phyloP scores from a whole-genome alignment of 92 coral and sea anemone genomes.

The Epizoanthus scotinus region DNA sequence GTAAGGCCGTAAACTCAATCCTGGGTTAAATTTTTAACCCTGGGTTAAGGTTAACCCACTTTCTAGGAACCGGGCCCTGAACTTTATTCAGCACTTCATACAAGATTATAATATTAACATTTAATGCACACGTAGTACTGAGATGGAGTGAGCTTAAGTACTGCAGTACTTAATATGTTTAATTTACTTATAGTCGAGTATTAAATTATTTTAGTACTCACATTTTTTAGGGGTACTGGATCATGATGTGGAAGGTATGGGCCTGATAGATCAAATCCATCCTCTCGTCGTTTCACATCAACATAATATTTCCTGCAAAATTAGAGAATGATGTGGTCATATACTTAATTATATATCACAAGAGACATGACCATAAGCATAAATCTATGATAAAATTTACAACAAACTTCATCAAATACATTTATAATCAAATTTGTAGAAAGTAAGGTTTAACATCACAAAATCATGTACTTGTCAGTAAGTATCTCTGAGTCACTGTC shows the following conservation, averaged over 20 bases:
- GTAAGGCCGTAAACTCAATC: too few species aligned
- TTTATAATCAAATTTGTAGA: neutral
- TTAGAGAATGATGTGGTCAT: slow-evolving; percentile 4
- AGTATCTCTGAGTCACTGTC: slow-evolving; percentile 66
- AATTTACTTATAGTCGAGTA: neutral
- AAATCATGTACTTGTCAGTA: slow-evolving; percentile 31
- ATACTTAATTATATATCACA: too few species aligned
- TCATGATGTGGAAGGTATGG: slow-evolving; percentile 86
- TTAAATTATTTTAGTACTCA: slow-evolving; percentile 44
- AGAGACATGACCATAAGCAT: neutral
- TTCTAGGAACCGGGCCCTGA: too few species aligned
- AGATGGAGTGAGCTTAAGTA: too few species aligned
- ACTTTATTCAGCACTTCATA: too few species aligned
- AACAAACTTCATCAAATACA: too few species aligned
- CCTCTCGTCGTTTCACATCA: slow-evolving; percentile 93
- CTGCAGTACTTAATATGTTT: too few species aligned
- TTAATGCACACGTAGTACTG: too few species aligned
- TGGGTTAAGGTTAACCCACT: too few species aligned
- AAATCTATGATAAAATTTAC: neutral
- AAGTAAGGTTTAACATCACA: neutral
- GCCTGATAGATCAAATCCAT: slow-evolving; percentile 94
- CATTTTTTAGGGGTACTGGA: slow-evolving; percentile 85
- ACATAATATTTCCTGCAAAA: slow-evolving; percentile 86
- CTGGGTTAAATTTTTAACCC: too few species aligned
- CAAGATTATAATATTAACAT: too few species aligned